Evolutionary conservation across 2,797 vertebrate genomes (phyloP).

Genomic region (Lutjanus argentimaculatus): DNA sequence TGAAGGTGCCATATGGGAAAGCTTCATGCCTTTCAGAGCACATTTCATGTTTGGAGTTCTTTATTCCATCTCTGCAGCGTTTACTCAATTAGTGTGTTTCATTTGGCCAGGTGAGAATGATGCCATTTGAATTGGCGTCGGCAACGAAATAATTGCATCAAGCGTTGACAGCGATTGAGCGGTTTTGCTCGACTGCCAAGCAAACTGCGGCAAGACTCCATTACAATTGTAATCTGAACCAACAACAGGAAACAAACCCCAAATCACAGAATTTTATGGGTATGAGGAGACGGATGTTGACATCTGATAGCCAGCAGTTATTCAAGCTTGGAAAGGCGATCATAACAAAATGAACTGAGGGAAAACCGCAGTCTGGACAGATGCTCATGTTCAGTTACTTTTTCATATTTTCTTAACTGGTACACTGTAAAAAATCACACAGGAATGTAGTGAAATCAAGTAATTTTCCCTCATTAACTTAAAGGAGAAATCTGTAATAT

Average conservation of each 20-base stretch:
- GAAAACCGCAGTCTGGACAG: conserved; percentile 59
- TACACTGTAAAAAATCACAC: too few species aligned
- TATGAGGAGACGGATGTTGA: conserved; percentile 58
- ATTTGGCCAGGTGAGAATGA: conserved; percentile 55
- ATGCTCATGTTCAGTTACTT: conserved; percentile 14
- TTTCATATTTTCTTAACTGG: conserved; percentile 9
- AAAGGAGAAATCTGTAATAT: too few species aligned
- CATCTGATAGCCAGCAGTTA: conserved; percentile 59
- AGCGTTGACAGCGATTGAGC: conserved; percentile 21
- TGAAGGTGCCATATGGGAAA: conserved; percentile 39
- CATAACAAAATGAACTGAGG: conserved; percentile 40
- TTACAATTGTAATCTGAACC: conserved; percentile 43
- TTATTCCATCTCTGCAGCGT: conserved; percentile 31
- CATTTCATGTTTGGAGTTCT: conserved; percentile 36
- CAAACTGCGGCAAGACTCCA: conserved; percentile 19
- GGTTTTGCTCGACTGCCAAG: conserved; percentile 9
- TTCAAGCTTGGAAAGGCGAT: conserved; percentile 47
- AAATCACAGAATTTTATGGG: conserved; percentile 37
- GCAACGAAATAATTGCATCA: conserved; percentile 21
- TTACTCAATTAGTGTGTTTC: conserved; percentile 39
- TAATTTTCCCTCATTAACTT: too few species aligned
- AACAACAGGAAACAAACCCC: conserved; percentile 46
- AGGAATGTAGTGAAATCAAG: too few species aligned
- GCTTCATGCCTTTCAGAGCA: conserved; percentile 25
- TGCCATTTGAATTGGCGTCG: conserved; percentile 29